Conservation (phyloP, 2,113 vertebrate genomes). For the Promerops cafer region DNA sequence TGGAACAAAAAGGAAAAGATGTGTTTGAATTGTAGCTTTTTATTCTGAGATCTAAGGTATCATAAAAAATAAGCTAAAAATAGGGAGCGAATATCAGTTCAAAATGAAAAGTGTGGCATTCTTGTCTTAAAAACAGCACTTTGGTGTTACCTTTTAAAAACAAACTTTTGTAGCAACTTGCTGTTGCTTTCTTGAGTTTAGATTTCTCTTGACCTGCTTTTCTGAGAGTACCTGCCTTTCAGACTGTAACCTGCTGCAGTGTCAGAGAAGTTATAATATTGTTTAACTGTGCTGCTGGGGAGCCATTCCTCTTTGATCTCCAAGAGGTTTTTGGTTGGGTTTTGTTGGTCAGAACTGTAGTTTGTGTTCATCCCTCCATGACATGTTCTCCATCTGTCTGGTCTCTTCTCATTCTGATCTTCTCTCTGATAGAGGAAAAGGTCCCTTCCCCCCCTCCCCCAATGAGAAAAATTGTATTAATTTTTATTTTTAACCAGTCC, state of each 20-base stretch:
- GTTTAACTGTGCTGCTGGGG: not conserved
- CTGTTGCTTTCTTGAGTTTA: not conserved
- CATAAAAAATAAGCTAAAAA: not conserved
- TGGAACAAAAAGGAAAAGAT: not conserved
- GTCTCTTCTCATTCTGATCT: not conserved
- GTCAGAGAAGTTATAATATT: not conserved
- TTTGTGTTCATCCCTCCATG: not conserved
- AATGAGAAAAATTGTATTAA: not conserved
- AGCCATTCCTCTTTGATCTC: not conserved
- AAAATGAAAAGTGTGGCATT: not conserved
- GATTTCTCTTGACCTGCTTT: not conserved
- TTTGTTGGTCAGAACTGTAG: not conserved
- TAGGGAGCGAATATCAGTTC: not conserved
- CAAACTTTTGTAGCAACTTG: not conserved
- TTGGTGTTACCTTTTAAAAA: not conserved
- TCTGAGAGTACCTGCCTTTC: not conserved
- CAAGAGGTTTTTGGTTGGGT: not conserved
- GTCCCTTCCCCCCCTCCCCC: rapidly evolving
- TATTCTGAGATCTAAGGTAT: not conserved
- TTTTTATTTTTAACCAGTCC: not conserved
- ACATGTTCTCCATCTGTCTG: rapidly evolving
- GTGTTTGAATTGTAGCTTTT: not conserved
- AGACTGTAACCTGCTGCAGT: not conserved
- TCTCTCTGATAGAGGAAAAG: not conserved
- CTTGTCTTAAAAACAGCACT: not conserved